A percentile compares a stretch with the other conserved stretches of the same genome.
Evolutionary conservation across 2,888 invertebrate species (phyloP).

Genomic region (Caenorhabditis uteleia): DNA sequence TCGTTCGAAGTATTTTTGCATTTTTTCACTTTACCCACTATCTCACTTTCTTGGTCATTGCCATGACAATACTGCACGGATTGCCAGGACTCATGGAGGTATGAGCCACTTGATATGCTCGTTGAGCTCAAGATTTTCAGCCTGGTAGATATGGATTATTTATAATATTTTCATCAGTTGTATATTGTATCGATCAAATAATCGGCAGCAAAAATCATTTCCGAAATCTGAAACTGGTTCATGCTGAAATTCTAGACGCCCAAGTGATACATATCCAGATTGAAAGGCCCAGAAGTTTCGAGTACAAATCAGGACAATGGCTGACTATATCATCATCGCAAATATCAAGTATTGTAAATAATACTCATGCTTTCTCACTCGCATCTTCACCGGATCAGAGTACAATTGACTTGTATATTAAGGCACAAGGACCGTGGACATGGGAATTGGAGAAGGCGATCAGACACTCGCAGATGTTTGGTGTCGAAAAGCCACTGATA

Average conservation of each 20-base stretch:
- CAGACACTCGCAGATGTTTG: conserved; percentile 48
- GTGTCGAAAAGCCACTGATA: conserved; percentile 58
- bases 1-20: conserved; percentile 81
- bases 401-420: conserved; percentile 91
- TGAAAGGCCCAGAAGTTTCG: conserved; percentile 91
- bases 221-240: conserved; percentile 82
- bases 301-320: conserved; percentile 76
- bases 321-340: conserved; percentile 89
- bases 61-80: conserved; percentile 86
- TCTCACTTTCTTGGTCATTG: conserved; percentile 84
- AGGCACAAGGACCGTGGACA: conserved; percentile 84
- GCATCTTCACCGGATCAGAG: conserved; percentile 96
- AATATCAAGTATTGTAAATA: conserved; percentile 83
- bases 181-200: conserved; percentile 89
- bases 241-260: conserved; percentile 89
- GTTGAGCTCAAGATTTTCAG: conserved; percentile 52
- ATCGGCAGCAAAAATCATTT: conserved; percentile 71
- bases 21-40: conserved; percentile 84
- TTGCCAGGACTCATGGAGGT: conserved; percentile 88
- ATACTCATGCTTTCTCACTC: conserved; percentile 92
- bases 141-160: conserved; percentile 88
- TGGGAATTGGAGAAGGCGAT: conserved; percentile 85
- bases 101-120: conserved; percentile 13
- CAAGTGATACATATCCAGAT: conserved; percentile 79
- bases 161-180: conserved; percentile 86